Base-by-base conservation (phyloP, 2,113 vertebrate species). In the Sapayoa aenigma region DNA sequence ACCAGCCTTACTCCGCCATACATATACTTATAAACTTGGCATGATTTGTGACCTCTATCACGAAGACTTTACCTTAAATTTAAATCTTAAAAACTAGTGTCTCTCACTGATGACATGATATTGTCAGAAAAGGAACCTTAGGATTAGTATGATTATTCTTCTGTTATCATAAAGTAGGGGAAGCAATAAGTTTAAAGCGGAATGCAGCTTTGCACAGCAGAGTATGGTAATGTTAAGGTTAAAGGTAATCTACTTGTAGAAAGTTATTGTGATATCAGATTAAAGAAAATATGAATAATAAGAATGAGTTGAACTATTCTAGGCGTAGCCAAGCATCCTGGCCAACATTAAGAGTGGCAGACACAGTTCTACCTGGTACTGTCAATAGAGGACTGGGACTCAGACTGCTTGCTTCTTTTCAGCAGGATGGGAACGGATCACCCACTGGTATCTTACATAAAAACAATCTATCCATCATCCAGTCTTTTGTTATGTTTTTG, bases 341-440 rank as follows among this genome's bases (percentile, higher is more conserved):
- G 24, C 23, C 20, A 27, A 1, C 0, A 0, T 15, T 55, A n/a
- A 39, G 23, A 39, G 17, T 33, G 39, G 10, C 1, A 0, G 0
- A 21, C 20, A 35, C 1, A 31, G 2, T 7, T 84, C 60, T 81
- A 28, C 39, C n/a, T 50, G 68, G 4, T 33, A 33, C 5, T 50
- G 10, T 52, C 55, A 65, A 4, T 2, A 74, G n/a, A 47, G 23
- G 6, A 18, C 15, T 68, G 30, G 4, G 24, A n/a, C 41, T 83
- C 19, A 25, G 23, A 27, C 6, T 27, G 14, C 9, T 15, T 72
- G 2, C 42, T 89, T 65, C 44, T 52, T 76, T 94, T 59, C 21
- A 84, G 12, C 11, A 35, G 12, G 2, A 8, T 33, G 20, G 60
- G 14, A 72, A 21, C 6, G 55, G 16, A 47, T 52, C 18, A 63